Base-by-base conservation (phyloP, 2,113 vertebrate genomes). In the Zosterops lateralis region DNA sequence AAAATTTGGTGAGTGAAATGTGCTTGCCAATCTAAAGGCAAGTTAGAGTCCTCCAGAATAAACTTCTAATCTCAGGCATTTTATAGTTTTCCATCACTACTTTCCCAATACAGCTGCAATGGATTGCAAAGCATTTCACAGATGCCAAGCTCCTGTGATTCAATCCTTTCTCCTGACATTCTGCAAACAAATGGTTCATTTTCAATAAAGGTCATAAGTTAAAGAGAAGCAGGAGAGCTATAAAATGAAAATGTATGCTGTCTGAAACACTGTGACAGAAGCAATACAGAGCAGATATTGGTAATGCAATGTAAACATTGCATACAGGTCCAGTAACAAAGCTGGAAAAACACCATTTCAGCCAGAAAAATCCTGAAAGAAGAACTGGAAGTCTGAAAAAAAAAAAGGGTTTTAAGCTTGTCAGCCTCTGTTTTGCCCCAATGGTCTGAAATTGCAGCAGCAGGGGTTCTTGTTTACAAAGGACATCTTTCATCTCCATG, bases 131-230 rank as follows among this genome's bases (percentile, higher is more conserved):
- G 26, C 47, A 28, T 66, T 74, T 78, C 26, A 29, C 47, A 26
- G 75, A 87, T 25, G 26, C 79, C 86, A 86, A 80, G 66, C 19
- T 62, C 14, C 17, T 14, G n/a, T 40, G 58, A 62, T 82, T 89
- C 58, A 45, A 57, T 62, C 70, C 40, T 85, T 71, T 65, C 0
- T 9, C 48, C 70, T 81, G 94, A 77, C 85, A 80, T 85, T 54
- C 82, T 89, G 72, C 65, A 77, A 89, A 95, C 67, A 88, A 93
- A 66, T 77, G 71, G 2, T 74, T 96, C 83, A 64, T 73, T 92
- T 91, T 94, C 85, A 61, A n/a, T 40, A 91, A 94, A 97, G 95
- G 96, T 94, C 89, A 60, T 74, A 92, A 94, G 77, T 84, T 77
- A 95, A 96, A 95, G 86, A 19, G 94, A 92, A 96, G 48, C 90